Conservation (phyloP, 2,888 invertebrate genomes). For the Pelosia muscerda region DNA sequence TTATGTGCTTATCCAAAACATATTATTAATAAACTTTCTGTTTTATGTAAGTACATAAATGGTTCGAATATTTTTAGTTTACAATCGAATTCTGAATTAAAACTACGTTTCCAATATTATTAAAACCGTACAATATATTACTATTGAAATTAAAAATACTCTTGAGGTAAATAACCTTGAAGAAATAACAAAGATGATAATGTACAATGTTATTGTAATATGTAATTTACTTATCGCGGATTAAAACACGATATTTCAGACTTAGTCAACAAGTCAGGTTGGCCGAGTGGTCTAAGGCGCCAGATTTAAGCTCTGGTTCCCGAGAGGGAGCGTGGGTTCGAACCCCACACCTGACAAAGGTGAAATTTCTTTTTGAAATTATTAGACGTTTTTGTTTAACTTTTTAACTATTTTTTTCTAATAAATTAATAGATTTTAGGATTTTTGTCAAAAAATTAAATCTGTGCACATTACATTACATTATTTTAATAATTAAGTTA, state of each 20-base stretch:
- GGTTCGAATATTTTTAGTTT: too few species aligned
- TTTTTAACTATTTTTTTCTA: not conserved
- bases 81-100: too few species aligned
- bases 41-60: too few species aligned
- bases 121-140: not conserved
- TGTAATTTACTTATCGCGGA: not conserved
- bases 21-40: too few species aligned
- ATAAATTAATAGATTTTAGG: not conserved
- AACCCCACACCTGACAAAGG: constrained; percentile 91
- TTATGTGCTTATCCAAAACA: too few species aligned
- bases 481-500: too few species aligned
- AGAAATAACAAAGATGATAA: not conserved
- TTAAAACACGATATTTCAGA: not conserved
- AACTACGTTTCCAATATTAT: not conserved
- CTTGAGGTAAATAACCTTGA: not conserved
- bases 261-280: constrained; percentile 86
- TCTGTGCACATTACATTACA: too few species aligned
- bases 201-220: not conserved
- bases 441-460: not conserved
- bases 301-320: constrained; percentile 94
- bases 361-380: not conserved
- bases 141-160: not conserved
- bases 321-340: constrained; percentile 94
- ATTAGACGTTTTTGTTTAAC: not conserved
- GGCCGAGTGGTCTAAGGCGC: constrained; percentile 95